Base-by-base conservation (phyloP, 92 coral and sea anemone genomes). In the Porites cylindrica region DNA sequence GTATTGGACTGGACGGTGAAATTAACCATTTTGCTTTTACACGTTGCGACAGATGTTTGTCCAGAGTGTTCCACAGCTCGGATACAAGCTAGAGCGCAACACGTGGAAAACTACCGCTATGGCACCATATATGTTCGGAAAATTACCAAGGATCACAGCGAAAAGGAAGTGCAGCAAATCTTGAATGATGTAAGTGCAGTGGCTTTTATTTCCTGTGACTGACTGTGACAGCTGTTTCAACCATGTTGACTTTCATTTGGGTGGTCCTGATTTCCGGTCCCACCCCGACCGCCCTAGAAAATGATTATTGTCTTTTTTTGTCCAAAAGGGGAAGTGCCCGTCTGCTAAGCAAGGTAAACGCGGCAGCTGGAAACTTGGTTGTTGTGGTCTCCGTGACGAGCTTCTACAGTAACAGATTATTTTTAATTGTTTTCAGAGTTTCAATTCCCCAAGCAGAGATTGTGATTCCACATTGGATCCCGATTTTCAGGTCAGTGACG, bases 51-150 rank as follows among this genome's bases (percentile, higher is more conserved):
- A 97, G 99, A 92, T 1, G 83, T 96, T 18, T 97, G 99, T 76
- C 84, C 72, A 51, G 97, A 93, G 52, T 97, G 99, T 73, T 93
- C 93, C 86, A 83, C 82, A 51, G 94, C 99, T 26, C 95, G 94
- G 72, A 90, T 97, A 92, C 90, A 85, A 20, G 96, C 91, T 71
- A 89, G 91, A 73, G 95, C 92, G 50, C 91, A 91, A 50, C 92
- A 91, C 80, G 88, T 90, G 69, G 98, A 92, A 75, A 74, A 90
- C 68, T 97, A 93, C 81, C 90, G 96, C 71, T 80, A 82, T 70
- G 99, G 98, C 38, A 93, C 94, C 10, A 93, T 97, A 51, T 97
- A 86, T 77, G 91, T 97, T 50, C 98, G 99, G 23, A 97, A 93
- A 82, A 88, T 97, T 26, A 95, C 99, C n/a, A 92, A 93, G 32